Percentiles rank a stretch among this genome's conserved stretches.
Conservation (phyloP, 2,113 vertebrate species). For the Alaudala cheleensis region DNA sequence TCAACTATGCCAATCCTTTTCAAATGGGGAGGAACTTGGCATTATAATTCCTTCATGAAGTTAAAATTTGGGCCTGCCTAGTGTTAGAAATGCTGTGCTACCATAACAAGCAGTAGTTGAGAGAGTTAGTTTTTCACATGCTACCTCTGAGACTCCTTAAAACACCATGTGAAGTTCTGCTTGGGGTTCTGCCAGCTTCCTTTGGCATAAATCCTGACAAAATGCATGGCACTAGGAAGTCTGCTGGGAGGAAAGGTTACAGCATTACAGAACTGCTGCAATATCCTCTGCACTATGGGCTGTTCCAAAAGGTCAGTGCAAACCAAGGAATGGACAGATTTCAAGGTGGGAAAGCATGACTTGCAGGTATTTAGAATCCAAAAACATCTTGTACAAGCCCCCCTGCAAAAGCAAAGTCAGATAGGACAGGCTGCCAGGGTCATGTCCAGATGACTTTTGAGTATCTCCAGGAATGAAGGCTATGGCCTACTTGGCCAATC, state of each 20-base stretch:
- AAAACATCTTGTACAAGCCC: neutral
- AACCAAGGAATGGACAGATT: neutral
- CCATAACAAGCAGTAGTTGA: neutral
- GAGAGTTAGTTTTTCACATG: neutral
- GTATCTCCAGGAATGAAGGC: neutral
- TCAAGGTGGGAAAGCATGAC: neutral
- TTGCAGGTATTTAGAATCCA: neutral
- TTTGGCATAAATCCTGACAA: constrained; percentile 26
- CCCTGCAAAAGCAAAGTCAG: neutral
- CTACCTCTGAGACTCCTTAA: neutral
- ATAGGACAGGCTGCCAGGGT: neutral
- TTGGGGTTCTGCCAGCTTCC: neutral
- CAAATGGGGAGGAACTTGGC: neutral
- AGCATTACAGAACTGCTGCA: neutral
- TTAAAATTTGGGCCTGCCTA: neutral
- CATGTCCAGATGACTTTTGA: neutral
- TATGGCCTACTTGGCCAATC: neutral
- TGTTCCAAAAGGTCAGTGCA: neutral
- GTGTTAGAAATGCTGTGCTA: neutral
- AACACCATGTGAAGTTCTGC: neutral
- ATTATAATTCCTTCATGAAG: neutral
- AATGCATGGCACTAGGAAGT: neutral
- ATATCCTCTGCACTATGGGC: neutral
- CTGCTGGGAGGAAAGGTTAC: neutral
- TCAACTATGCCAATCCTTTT: neutral